These are phyloP conservation scores for Catalaphyllia jardinei DNA, from an alignment of 64 coral and sea anemone genomes.

Conservation along the genomic window DNA sequence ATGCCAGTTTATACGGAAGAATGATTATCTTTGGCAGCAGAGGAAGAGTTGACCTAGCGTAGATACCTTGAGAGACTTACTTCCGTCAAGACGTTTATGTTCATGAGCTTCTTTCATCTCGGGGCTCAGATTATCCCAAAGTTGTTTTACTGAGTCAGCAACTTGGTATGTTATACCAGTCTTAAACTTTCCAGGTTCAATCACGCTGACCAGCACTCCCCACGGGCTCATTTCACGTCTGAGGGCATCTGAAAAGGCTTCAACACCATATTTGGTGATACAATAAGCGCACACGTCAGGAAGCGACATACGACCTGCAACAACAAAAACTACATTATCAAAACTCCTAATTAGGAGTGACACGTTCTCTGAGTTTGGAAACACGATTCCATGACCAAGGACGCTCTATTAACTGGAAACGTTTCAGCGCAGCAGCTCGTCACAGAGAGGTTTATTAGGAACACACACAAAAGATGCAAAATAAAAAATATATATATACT, in stretches of 20 bases:
- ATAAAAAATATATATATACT: too few relatives aligned
- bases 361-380: too few relatives aligned
- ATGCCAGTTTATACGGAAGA: too few relatives aligned
- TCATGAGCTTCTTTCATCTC: conserved; percentile 12
- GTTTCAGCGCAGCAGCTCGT: too few relatives aligned
- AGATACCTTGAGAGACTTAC: background rate
- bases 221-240: conserved; percentile 41
- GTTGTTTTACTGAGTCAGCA: background rate
- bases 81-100: background rate
- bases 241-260: conserved; percentile 38
- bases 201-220: conserved; percentile 8
- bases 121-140: background rate
- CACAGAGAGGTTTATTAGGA: too few relatives aligned
- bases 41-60: too few relatives aligned
- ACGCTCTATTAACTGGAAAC: too few relatives aligned
- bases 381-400: too few relatives aligned
- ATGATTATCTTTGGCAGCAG: too few relatives aligned
- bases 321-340: too few relatives aligned
- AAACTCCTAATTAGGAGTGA: too few relatives aligned
- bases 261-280: conserved; percentile 39
- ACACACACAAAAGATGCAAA: too few relatives aligned
- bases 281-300: background rate
- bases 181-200: background rate
- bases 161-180: background rate
- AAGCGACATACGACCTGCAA: background rate